Evolutionary conservation across 2,113 vertebrate genomes (phyloP), one percentile per base, ranked within the genome.

Genomic region (Cichladusa arquata): DNA sequence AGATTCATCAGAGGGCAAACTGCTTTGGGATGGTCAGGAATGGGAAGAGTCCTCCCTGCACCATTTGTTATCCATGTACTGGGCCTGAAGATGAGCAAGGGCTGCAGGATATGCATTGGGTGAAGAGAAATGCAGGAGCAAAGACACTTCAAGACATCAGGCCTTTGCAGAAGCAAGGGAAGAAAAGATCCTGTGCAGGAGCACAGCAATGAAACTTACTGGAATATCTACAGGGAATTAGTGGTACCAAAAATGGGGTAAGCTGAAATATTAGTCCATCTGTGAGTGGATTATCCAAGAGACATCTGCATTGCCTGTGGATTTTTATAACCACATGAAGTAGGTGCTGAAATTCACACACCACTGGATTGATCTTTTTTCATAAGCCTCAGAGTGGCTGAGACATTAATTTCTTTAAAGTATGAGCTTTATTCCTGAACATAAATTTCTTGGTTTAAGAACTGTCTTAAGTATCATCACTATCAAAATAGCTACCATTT

Each of bases 401-500:
- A 96, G 64, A 56, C 23, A 74, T 91, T 85, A 70, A 42, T 85
- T 91, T 71, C 58, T 91, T 74, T 66, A 72, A 94, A 87, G 64
- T 65, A 86, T 36, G 50, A 88, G 26, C 45, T 91, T 51, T 45
- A 66, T 11, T 86, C 62, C 51, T 94, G 74, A 93, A 61, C 81
- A 34, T 20, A 33, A 81, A 50, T 70, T 34, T 81, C 42, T 62
- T 61, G 61, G 12, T 90, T 94, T 91, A 94, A 91, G 61, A 94
- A 79, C 25, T 51, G n/a, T 56, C 54, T 88, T 93, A 85, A 92
- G 73, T 33, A 84, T 47, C 66, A 82, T 50, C 47, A 57, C 53
- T 56, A 91, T 44, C 48, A 93, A 96, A 96, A 62, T 18, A 84
- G n/a, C 31, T 85, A 72, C 19, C 69, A 90, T 80, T 88, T 92